Evolutionary conservation across 2,113 vertebrate genomes (phyloP).

Genomic region (Dunckerocampus dactyliophorus): DNA sequence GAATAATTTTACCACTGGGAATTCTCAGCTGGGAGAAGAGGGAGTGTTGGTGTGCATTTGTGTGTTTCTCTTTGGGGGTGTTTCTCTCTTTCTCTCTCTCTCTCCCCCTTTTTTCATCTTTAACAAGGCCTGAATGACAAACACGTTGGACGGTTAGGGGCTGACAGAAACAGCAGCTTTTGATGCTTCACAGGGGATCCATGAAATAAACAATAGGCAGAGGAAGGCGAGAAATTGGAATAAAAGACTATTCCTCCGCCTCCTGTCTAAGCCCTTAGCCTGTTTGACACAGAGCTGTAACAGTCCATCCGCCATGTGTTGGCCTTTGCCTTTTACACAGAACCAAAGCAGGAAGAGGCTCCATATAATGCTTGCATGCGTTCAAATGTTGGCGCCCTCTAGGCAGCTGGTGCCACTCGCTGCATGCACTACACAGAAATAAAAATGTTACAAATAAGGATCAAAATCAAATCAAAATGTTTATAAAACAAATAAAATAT

Average conservation of each 20-base stretch:
- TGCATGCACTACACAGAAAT: too few species aligned
- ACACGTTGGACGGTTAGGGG: constrained; percentile 89
- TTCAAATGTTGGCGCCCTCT: too few species aligned
- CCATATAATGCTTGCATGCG: too few species aligned
- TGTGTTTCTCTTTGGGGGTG: constrained; percentile 53
- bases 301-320: too few species aligned
- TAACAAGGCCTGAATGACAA: constrained; percentile 97
- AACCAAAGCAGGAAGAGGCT: too few species aligned
- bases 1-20: constrained; percentile 98
- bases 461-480: too few species aligned
- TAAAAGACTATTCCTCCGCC: constrained; percentile 60
- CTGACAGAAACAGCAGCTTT: constrained; percentile 87
- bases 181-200: constrained; percentile 95
- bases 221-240: constrained; percentile 80
- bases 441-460: too few species aligned
- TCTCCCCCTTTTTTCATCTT: constrained; percentile 70
- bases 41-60: constrained; percentile 41
- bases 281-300: background rate
- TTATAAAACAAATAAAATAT: too few species aligned
- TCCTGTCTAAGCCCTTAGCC: too few species aligned
- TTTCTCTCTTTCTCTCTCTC: constrained; percentile 44
- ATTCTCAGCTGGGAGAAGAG: constrained; percentile 85
- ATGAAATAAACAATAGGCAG: constrained; percentile 95
- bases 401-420: too few species aligned
- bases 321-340: too few species aligned